Evolutionary conservation across 2,113 vertebrate genomes (phyloP).

Genomic region (Pelobates fuscus): DNA sequence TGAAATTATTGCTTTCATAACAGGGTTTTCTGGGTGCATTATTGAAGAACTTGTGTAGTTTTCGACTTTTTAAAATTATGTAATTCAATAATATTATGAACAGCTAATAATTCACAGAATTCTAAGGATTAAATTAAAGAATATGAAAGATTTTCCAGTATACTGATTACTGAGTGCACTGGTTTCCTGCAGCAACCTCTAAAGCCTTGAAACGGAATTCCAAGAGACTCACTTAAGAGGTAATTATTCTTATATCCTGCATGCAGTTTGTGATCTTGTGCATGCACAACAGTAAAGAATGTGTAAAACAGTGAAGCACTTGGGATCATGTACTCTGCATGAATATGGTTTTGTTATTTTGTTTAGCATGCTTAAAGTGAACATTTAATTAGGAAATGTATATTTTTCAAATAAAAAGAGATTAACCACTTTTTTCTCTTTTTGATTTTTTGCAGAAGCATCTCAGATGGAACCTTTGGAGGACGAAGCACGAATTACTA

Average conservation of each 20-base stretch:
- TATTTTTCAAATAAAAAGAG: not conserved
- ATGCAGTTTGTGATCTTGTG: conserved; percentile 4
- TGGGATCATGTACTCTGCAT: not conserved
- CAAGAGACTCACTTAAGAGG: conserved; percentile 15
- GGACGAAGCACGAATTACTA: too few relatives aligned
- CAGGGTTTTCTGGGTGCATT: too few relatives aligned
- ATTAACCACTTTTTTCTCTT: not conserved
- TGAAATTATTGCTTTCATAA: too few relatives aligned
- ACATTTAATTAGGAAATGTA: not conserved
- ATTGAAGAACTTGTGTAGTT: too few relatives aligned
- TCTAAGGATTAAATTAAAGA: too few relatives aligned
- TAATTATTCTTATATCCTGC: conserved; percentile 10
- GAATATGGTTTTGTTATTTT: conserved; percentile 1
- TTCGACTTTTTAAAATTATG: too few relatives aligned
- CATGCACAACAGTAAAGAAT: too few relatives aligned
- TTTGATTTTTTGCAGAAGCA: conserved; percentile 17
- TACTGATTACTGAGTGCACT: not conserved
- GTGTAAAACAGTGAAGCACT: not conserved
- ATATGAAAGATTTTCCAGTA: not conserved
- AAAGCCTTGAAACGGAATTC: not conserved
- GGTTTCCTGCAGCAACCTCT: not conserved
- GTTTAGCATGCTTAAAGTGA: not conserved
- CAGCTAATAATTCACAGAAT: not conserved
- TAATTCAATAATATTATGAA: too few relatives aligned
- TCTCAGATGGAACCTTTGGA: not conserved